Evolutionary conservation across 2,797 vertebrate species (phyloP), one percentile per base, ranked within the genome.

Genomic region (Parotocinclus haroldoi): DNA sequence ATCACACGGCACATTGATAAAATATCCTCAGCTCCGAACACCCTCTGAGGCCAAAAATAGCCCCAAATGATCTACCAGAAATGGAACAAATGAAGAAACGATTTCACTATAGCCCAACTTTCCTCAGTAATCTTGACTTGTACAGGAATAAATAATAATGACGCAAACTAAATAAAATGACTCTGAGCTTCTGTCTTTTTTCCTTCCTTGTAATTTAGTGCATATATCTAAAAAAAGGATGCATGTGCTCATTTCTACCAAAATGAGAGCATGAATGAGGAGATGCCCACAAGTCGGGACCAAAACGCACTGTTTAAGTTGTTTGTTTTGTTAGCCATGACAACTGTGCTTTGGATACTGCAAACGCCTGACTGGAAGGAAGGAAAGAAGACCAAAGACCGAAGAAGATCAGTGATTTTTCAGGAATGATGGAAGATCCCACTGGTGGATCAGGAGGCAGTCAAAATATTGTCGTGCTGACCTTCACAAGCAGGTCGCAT

Each of bases 311-410:
- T 73, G 80, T 76, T 85, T 79, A 76, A 54, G 81, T 82, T 88
- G 81, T 87, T 84, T 89, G 83, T 89, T 89, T 79, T 84, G 81
- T 78, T 84, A 83, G 83, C 84, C 83, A 88, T 89, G 86, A 89
- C 88, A 87, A 89, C 87, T 86, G 80, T 78, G 63, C 66, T 63
- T 40, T 63, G 27, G 27, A 70, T 76, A 79, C 74, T 71, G 69
- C 78, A 75, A 74, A 75, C 72, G 49, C 82, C 77, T 38, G 58
- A 75, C 77, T 84, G 36, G 40, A 52, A 57, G 49, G 8, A 50
- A 46, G 19, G 40, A 57, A 2, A 5, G 2, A 27, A 59, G 57
- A 52, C n/a, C 10, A 18, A 1, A n/a, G 48, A 44, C n/a, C n/a
- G n/a, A n/a, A n/a, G n/a, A n/a, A n/a, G n/a, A 14, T 14, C 40